Percentiles rank a stretch among this genome's conserved stretches.
Evolutionary conservation across 2,113 vertebrate genomes (phyloP).

Genomic region (Lycocorax pyrrhopterus): DNA sequence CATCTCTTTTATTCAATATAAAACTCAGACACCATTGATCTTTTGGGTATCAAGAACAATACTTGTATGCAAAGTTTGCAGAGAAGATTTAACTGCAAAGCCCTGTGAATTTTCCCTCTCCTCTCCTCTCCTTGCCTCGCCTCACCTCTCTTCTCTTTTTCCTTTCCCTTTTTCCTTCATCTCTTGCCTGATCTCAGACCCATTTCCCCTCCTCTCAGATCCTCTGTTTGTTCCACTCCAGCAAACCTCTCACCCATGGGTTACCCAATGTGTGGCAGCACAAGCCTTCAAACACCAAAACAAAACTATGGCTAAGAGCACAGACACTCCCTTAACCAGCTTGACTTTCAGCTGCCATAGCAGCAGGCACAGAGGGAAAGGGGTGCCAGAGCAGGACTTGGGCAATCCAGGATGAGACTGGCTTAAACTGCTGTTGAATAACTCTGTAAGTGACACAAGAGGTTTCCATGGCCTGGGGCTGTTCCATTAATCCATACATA

Average conservation of each 20-base stretch:
- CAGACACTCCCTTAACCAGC: neutral
- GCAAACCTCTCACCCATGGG: rapidly evolving
- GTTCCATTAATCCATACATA: neutral
- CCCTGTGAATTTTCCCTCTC: neutral
- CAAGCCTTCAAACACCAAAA: neutral
- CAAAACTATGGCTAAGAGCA: neutral
- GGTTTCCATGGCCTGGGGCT: neutral
- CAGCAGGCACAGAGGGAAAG: rapidly evolving
- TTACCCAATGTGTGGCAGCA: rapidly evolving
- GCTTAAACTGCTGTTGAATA: neutral
- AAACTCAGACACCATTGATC: neutral
- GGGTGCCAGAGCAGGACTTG: neutral
- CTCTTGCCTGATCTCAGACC: neutral
- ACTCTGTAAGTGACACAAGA: neutral
- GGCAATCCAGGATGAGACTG: neutral
- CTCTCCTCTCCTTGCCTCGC: neutral
- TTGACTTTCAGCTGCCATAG: neutral
- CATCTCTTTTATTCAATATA: neutral
- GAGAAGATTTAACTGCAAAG: neutral
- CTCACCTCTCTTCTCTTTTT: neutral
- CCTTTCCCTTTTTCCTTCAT: neutral
- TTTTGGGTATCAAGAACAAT: neutral
- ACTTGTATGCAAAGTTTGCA: neutral
- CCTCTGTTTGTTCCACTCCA: neutral
- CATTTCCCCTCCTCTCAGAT: neutral